phyloP scores from a whole-genome alignment of 2,888 invertebrate species.

The Fragum fragum region DNA sequence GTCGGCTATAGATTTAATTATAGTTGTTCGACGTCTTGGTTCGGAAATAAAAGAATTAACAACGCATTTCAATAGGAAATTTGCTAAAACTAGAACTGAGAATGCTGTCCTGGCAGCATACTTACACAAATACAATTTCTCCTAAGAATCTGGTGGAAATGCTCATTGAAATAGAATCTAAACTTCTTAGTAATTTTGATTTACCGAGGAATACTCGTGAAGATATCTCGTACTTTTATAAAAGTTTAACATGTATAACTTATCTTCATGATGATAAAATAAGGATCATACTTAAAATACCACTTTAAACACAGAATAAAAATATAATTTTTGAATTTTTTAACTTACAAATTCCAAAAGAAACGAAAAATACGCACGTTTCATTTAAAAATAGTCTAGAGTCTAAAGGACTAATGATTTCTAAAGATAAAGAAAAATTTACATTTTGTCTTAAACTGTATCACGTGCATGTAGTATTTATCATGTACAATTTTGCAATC shows the following conservation, averaged over 20 bases:
- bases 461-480: too few relatives aligned
- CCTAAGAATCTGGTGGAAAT: slow-evolving; percentile 32
- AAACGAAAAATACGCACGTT: too few relatives aligned
- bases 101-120: slow-evolving; percentile 32
- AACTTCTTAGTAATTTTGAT: slow-evolving; percentile 21
- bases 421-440: too few relatives aligned
- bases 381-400: too few relatives aligned
- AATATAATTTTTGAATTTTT: not conserved
- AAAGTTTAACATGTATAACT: slow-evolving; percentile 19
- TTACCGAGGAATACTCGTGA: slow-evolving; percentile 26
- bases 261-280: slow-evolving; percentile 29
- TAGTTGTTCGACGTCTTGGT: slow-evolving; percentile 18
- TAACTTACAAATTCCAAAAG: too few relatives aligned
- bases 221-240: slow-evolving; percentile 43
- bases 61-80: slow-evolving; percentile 2
- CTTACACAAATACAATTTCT: slow-evolving; percentile 10
- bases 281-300: slow-evolving; percentile 26
- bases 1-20: slow-evolving; percentile 24
- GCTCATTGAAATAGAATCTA: slow-evolving; percentile 27
- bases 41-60: not conserved
- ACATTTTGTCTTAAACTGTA: too few relatives aligned
- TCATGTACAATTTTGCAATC: too few relatives aligned
- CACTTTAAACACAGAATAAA: slow-evolving; percentile 26
- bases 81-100: not conserved
- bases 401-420: too few relatives aligned